Evolutionary conservation across 2,888 invertebrate species (phyloP).

Genomic region (Nycteola revayana): DNA sequence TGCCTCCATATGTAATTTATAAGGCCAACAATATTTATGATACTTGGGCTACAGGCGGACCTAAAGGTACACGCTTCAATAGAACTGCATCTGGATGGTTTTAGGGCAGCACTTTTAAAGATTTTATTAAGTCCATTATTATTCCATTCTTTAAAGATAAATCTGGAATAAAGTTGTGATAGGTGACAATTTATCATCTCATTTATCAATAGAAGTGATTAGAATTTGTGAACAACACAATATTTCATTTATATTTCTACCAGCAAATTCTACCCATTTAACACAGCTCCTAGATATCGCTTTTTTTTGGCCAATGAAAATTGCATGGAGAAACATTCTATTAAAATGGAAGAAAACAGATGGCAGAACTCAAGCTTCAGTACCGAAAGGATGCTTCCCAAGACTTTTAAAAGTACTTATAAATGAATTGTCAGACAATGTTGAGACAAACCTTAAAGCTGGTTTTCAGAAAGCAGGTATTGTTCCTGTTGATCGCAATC

Average conservation of each 20-base stretch:
- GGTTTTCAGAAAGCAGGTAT: conserved; percentile 30
- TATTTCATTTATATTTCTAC: conserved; percentile 43
- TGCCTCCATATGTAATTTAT: conserved; percentile 29
- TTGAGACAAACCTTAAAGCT: conserved; percentile 19
- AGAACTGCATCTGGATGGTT: conserved; percentile 26
- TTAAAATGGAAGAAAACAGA: conserved; percentile 27
- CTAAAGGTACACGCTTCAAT: conserved; percentile 40
- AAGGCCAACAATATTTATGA: conserved; percentile 23
- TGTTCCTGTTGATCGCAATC: conserved; percentile 14
- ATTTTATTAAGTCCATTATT: conserved; percentile 33
- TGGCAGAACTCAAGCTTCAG: conserved; percentile 10
- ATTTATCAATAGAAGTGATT: conserved; percentile 20
- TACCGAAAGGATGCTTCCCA: conserved; percentile 29
- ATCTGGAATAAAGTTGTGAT: conserved; percentile 3
- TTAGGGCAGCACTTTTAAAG: conserved; percentile 30
- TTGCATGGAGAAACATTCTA: conserved; percentile 28
- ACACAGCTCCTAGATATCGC: conserved; percentile 41
- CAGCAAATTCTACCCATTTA: conserved; percentile 42
- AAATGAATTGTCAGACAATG: conserved; percentile 12
- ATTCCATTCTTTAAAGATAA: conserved; percentile 7
- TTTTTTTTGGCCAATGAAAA: conserved; percentile 41
- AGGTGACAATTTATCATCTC: conserved; percentile 13
- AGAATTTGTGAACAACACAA: conserved; percentile 37
- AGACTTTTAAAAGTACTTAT: conserved; percentile 17
- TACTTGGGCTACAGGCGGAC: conserved; percentile 10